Evolutionary conservation across 2,888 invertebrate genomes (phyloP).

Genomic region (Microctonus hyperodae): DNA sequence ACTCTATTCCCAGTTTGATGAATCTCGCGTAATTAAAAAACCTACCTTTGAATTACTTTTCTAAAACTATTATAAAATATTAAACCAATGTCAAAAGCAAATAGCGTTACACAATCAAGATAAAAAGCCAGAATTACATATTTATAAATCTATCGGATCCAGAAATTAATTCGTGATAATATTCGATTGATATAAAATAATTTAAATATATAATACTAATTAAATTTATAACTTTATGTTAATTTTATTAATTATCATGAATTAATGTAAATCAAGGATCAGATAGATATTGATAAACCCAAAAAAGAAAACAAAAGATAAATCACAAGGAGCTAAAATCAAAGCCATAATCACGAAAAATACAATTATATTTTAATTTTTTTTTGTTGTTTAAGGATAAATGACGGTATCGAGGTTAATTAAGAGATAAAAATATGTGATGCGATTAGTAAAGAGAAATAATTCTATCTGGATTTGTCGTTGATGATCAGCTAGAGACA

Average conservation of each 20-base stretch:
- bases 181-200: conserved; percentile 1
- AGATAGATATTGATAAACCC: neutral
- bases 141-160: conserved; percentile 43
- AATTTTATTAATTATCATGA: neutral
- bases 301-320: neutral
- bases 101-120: conserved; percentile 63
- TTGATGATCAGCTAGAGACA: neutral
- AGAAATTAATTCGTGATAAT: conserved; percentile 22
- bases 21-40: conserved; percentile 37
- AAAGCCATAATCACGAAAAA: conserved; percentile 6
- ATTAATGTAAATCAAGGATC: neutral
- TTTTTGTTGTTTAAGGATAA: neutral
- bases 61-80: conserved; percentile 55
- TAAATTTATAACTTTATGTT: neutral
- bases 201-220: neutral
- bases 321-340: conserved; percentile 2
- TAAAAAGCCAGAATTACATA: conserved; percentile 62
- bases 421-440: neutral
- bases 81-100: conserved; percentile 62
- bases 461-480: neutral
- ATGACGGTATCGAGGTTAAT: neutral
- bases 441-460: neutral
- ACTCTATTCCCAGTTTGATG: conserved; percentile 23
- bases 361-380: neutral
- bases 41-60: conserved; percentile 57